These are phyloP conservation scores for Polydesmus complanatus DNA, from an alignment of 2,888 invertebrate species.

Conservation along the genomic window DNA sequence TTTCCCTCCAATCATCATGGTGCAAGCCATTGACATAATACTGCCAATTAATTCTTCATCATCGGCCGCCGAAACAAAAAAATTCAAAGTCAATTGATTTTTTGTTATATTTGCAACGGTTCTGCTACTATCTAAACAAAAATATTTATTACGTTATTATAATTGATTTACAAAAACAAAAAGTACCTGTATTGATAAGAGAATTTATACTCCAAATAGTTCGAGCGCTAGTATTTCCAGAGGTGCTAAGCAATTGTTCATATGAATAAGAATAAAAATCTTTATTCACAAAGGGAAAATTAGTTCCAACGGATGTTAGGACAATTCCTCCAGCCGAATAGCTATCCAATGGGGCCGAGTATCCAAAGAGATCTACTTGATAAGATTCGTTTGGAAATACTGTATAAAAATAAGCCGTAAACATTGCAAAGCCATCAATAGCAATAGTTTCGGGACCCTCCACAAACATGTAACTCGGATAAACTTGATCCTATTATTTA, in stretches of 20 bases:
- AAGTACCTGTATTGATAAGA: constrained; percentile 3
- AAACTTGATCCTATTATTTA: neutral
- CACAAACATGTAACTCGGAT: neutral
- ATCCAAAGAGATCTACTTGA: constrained; percentile 3
- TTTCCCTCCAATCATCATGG: neutral
- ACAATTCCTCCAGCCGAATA: constrained; percentile 5
- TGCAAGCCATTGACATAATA: neutral
- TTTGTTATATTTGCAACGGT: neutral
- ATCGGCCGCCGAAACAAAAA: neutral
- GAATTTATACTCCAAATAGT: neutral
- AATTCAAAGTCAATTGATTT: constrained; percentile 8
- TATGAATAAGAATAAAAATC: neutral
- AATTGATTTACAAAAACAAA: neutral
- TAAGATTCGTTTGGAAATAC: neutral
- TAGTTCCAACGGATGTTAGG: neutral
- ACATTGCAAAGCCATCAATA: neutral
- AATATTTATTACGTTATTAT: neutral
- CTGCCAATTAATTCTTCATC: neutral
- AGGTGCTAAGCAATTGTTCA: neutral
- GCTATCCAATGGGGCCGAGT: neutral
- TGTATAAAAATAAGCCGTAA: neutral
- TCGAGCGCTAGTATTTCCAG: neutral
- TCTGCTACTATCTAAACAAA: neutral
- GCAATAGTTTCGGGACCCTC: neutral
- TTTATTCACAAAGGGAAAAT: constrained; percentile 2